Evolutionary conservation across 2,113 vertebrate species (phyloP).

Genomic region (Scomber colias): DNA sequence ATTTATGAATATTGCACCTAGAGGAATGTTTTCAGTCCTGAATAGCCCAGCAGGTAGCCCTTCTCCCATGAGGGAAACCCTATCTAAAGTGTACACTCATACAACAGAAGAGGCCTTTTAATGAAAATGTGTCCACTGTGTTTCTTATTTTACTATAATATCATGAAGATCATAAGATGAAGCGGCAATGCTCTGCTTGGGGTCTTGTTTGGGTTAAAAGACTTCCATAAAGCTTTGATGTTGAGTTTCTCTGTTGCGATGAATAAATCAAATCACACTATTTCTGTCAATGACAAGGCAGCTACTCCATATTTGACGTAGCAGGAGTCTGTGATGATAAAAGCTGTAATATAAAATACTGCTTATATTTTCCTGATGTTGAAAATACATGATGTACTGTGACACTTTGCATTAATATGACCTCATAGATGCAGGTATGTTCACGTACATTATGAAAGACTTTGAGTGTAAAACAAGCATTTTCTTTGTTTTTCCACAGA

Average conservation of each 20-base stretch:
- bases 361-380: background rate
- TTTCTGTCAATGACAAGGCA: slow-evolving; percentile 14
- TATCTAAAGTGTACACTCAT: background rate
- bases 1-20: too few relatives aligned
- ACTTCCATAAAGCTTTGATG: slow-evolving; percentile 56
- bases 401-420: background rate
- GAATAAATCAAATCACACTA: slow-evolving; percentile 54
- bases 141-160: background rate
- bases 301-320: slow-evolving; percentile 14
- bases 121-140: background rate
- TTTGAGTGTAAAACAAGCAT: background rate
- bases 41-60: slow-evolving; percentile 28
- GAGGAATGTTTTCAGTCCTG: background rate
- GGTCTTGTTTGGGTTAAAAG: slow-evolving; percentile 32
- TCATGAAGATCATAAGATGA: background rate
- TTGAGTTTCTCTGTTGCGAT: slow-evolving; percentile 59
- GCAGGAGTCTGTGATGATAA: background rate
- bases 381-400: background rate
- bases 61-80: background rate
- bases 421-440: background rate
- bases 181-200: background rate
- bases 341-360: slow-evolving; percentile 17
- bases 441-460: background rate
- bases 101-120: slow-evolving; percentile 3
- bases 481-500: background rate